Conservation (phyloP, 2,113 vertebrate species). For the Pterocles gutturalis region DNA sequence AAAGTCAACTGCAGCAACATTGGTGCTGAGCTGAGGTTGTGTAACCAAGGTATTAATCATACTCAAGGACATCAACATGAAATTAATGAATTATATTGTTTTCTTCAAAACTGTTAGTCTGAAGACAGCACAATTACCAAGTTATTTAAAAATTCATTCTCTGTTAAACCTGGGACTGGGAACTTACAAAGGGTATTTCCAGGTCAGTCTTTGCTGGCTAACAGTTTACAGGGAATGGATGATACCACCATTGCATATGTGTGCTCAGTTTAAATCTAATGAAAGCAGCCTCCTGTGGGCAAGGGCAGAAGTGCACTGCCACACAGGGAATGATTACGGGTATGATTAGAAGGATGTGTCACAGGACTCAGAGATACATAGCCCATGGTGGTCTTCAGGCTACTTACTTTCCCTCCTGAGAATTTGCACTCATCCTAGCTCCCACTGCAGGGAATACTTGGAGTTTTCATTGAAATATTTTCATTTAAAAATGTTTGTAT, state of each 20-base stretch:
- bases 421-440: background rate
- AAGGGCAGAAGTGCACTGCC: background rate
- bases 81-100: background rate
- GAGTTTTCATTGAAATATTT: background rate
- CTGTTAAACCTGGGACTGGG: background rate
- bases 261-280: background rate
- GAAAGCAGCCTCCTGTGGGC: background rate
- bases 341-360: background rate
- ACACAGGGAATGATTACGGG: background rate
- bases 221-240: background rate
- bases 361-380: background rate
- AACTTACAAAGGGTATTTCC: background rate
- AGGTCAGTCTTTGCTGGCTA: background rate
- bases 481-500: accelerated
- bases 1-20: background rate
- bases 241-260: background rate
- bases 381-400: background rate
- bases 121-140: background rate
- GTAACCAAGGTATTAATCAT: background rate
- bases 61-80: background rate
- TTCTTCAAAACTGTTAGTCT: background rate
- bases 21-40: background rate
- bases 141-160: background rate
- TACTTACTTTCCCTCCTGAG: background rate
- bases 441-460: background rate